Evolutionary conservation across 2,888 invertebrate species (phyloP), one percentile per base, ranked within the genome.

Genomic region (Octodonta nipae): DNA sequence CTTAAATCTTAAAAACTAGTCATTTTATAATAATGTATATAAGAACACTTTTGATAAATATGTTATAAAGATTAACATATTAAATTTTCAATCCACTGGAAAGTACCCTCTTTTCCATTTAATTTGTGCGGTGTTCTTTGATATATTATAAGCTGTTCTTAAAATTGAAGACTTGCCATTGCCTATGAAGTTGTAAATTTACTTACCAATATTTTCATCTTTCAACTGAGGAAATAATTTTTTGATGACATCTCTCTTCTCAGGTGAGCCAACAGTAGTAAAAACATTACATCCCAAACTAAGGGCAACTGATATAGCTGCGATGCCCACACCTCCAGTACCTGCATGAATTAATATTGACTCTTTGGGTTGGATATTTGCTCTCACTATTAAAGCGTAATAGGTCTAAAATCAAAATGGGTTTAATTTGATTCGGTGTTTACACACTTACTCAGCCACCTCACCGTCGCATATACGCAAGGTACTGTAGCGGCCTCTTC

Each of bases 291-390:
- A 81, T 32, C 86, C 86, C 56, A 78, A 73, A 57, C 77, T 75
- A 32, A 93, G 69, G 30, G 91, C 88, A 50, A 95, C 80, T 20
- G 84, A 71, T 51, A 93, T 89, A 43, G 92, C 89, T 2, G 93
- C 91, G 65, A 91, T 87, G 3, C 95, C 93, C 26, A 92, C 87
- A 47, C 89, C 91, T 35, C 91, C 58, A 46, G 70, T 64, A 45
- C 72, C 56, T 33, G 72, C 67, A 16, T 52, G 50, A 10, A 52
- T 50, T 11, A 52, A 26, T 27, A 52, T 44, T 1, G 46, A 42
- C 20, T 49, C 46, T 5, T 44, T 41, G 5, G 22, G 34, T 28
- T 36, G 26, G 35, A 51, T 28, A 22, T 41, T 34, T 1, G 41
- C 45, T 40, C 43, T 35, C 1, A 43, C 12, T n/a, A 47, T 35